Evolutionary conservation across 2,888 invertebrate genomes (phyloP), one percentile per base, ranked within the genome.

Genomic region (Apodemia mormo): DNA sequence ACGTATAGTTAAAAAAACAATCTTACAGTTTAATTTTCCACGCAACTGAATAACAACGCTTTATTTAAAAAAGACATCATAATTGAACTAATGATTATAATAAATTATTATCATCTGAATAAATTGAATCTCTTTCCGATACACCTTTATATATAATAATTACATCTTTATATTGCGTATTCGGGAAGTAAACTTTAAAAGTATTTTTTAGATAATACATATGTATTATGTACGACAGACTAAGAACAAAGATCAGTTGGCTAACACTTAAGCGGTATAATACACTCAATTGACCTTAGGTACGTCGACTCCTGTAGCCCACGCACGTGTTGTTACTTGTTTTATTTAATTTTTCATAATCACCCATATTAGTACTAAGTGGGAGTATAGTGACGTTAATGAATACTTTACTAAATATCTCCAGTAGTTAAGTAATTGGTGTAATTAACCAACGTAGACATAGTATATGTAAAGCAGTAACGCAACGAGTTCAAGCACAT

Each of bases 321-420:
- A 87, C 89, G 80, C 86, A 80, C 76, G 78, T 81, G 82, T 81
- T 78, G 71, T 66, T 78, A 72, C 78, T 84, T 80, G 82, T 85
- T 89, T 87, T 85, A 84, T 88, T 80, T 82, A 80, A 82, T 85
- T 87, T 88, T 86, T 90, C n/a, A n/a, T 89, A 87, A 89, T 79
- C 88, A 86, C 88, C 89, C 88, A 87, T 87, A 82, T 81, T 73
- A 68, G 70, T 68, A 37, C 7, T 65, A 67, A 72, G 72, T 73
- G 71, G 72, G 64, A 67, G 70, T 71, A 29, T 58, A 37, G 49
- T 49, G 49, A 49, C 61, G 40, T 10, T 52, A 70, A 70, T 58
- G 67, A n/a, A 49, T 37, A 64, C 49, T 65, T 30, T 30, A 58
- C 58, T 58, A 33, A 58, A 58, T 58, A 58, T 58, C 58, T 58